Percentiles rank a stretch among this genome's conserved stretches.
Evolutionary conservation across 2,113 vertebrate genomes (phyloP).

Genomic region (Malurus melanocephalus): DNA sequence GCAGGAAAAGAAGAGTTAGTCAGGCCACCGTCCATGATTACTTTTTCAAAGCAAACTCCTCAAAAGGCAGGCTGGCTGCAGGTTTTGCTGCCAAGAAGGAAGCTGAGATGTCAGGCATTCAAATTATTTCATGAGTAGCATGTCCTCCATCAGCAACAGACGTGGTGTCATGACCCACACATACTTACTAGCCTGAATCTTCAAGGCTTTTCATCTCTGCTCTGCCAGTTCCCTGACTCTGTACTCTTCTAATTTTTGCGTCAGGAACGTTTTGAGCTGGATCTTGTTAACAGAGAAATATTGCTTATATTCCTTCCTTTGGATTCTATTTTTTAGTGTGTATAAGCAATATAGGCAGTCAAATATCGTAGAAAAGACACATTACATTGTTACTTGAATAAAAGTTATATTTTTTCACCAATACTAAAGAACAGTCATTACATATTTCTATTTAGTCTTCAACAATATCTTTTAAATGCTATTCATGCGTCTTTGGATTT

Average conservation of each 20-base stretch:
- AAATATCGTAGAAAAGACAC: background rate
- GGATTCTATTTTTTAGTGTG: background rate
- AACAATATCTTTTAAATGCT: background rate
- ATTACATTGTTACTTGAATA: background rate
- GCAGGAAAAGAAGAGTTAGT: background rate
- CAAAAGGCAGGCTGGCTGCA: background rate
- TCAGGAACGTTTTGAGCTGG: background rate
- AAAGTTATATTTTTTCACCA: background rate
- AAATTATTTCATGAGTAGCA: background rate
- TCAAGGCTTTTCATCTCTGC: background rate
- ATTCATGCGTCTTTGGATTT: background rate
- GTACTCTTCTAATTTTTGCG: background rate
- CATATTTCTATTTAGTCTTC: background rate
- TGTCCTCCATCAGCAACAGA: background rate
- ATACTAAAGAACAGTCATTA: background rate
- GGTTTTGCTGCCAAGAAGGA: background rate
- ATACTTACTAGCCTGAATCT: background rate
- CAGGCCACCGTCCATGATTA: background rate
- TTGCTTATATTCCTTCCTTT: background rate
- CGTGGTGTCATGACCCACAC: background rate
- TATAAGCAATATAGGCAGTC: background rate
- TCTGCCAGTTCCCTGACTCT: background rate
- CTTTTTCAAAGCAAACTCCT: background rate
- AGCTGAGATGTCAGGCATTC: background rate
- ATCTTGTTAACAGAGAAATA: background rate